Base-by-base conservation (phyloP, 2,113 vertebrate species). In the Pyxicephalus adspersus region DNA sequence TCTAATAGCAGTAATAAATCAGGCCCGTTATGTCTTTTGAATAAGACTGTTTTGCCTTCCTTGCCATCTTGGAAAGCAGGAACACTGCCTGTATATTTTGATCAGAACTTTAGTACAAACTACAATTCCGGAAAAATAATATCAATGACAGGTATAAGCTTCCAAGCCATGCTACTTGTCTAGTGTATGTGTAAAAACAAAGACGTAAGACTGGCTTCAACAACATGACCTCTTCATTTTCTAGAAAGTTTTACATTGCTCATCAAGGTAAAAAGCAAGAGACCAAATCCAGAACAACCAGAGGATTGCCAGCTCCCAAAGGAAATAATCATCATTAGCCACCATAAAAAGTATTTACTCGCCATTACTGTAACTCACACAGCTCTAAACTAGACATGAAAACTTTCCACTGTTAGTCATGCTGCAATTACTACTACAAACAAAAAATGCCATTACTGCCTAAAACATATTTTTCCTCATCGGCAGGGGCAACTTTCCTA, bases 371-470 rank as follows among this genome's bases (percentile, higher is more conserved):
- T 61, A 79, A 68, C 29, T 68, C 29, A 26, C 52, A 45, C 18
- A 19, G 15, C 18, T 58, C 26, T 34, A 58, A 58, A 58, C 20
- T 57, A 78, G 64, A 55, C 64, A 23, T 23, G 76, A 57, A 78
- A 78, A 54, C 64, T 68, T 68, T 79, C 64, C 76, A 79, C 51
- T 2, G 19, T 78, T 79, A 67, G 51, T 79, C 75, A 79, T 57
- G 26, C 31, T 19, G 28, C 34, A 79, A 79, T 79, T 79, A 79
- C 64, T 58, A 58, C 29, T 54, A 54, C 64, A 68, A 67, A 78
- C 17, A 67, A 66, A 67, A 66, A 77, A 63, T 7, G 18, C 22
- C 26, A 67, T 78, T 78, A 67, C 76, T 45, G 74, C 38, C 67
- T 54, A 67, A 68, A 38, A 38, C 20, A 22, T 20, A 25, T 64